phyloP scores from a whole-genome alignment of 1,140 invertebrate genomes.

The Drosophila truncata region DNA sequence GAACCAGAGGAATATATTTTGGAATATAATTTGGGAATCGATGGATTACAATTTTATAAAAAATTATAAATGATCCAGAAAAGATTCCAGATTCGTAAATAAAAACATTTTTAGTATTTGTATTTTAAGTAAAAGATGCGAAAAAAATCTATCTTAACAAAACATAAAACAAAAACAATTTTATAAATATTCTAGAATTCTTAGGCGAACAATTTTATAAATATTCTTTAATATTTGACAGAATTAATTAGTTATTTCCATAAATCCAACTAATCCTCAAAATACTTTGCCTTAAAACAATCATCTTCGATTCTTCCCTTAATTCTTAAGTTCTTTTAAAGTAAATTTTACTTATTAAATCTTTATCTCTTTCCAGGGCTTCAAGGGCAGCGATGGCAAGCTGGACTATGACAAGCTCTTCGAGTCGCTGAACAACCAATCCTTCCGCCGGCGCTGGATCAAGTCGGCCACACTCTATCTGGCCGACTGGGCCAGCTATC shows the following conservation, averaged over 20 bases:
- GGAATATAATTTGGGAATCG: no score
- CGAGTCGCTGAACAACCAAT: constrained; percentile 91
- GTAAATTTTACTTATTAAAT: neutral
- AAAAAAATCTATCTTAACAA: neutral
- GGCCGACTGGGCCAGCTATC: constrained; percentile 90
- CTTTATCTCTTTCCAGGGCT: constrained; percentile 74
- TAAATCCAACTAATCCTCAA: neutral
- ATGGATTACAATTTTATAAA: no score
- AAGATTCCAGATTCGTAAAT: no score
- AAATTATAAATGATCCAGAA: neutral
- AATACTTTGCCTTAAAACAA: neutral
- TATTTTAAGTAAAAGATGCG: neutral
- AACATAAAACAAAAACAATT: neutral
- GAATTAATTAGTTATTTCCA: neutral
- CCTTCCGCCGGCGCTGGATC: constrained; percentile 91
- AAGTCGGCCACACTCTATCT: constrained; percentile 90
- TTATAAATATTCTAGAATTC: neutral
- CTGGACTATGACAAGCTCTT: constrained; percentile 90
- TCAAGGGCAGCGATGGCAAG: constrained; percentile 88
- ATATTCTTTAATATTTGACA: neutral
- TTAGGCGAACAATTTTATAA: no score
- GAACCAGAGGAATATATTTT: neutral
- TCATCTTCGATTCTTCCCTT: neutral
- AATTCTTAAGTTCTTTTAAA: neutral
- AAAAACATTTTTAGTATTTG: no score